Percentiles rank a stretch among this genome's conserved stretches.
Evolutionary conservation across 1,140 invertebrate species (phyloP).

Genomic region (Cataglyphis hispanica): DNA sequence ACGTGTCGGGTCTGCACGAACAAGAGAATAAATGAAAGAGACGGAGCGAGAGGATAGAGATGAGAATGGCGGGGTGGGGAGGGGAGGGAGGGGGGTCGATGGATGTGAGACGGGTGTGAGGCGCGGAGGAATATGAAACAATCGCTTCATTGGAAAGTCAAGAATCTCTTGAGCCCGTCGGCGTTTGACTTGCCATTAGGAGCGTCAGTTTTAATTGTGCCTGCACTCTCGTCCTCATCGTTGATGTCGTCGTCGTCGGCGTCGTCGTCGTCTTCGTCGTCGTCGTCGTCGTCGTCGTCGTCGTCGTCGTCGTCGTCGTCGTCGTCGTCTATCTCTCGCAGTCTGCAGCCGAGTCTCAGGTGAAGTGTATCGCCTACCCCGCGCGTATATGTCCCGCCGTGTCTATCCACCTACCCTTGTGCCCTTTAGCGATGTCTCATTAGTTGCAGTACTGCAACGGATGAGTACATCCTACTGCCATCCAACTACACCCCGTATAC

Average conservation of each 20-base stretch:
- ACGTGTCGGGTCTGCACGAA: conserved; percentile 72
- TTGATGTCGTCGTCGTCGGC: conserved; percentile 71
- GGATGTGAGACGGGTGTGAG: conserved; percentile 75
- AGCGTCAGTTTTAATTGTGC: conserved; percentile 87
- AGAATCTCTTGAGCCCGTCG: conserved; percentile 86
- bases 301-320: conserved; percentile 62
- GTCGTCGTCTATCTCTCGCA: conserved; percentile 82
- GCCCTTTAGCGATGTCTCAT: conserved; percentile 87
- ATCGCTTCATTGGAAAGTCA: conserved; percentile 87
- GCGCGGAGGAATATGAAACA: conserved; percentile 85
- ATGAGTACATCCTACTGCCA: conserved; percentile 83
- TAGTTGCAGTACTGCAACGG: conserved; percentile 86
- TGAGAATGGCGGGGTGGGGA: conserved; percentile 23
- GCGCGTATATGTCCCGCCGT: conserved; percentile 80
- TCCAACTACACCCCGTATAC: conserved; percentile 62
- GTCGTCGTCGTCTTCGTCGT: conserved; percentile 71
- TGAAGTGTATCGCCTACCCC: conserved; percentile 85
- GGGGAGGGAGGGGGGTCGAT: conserved; percentile 49
- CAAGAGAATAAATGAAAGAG: conserved; percentile 71
- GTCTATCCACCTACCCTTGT: conserved; percentile 80
- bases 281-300: conserved; percentile 71
- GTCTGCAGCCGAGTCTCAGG: conserved; percentile 83
- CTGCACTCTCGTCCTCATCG: conserved; percentile 80
- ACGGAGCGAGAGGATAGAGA: conserved; percentile 59
- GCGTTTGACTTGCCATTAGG: conserved; percentile 87